These are phyloP conservation scores for Danaus melanippus DNA, from an alignment of 1,140 invertebrate genomes.

Conservation along the genomic window DNA sequence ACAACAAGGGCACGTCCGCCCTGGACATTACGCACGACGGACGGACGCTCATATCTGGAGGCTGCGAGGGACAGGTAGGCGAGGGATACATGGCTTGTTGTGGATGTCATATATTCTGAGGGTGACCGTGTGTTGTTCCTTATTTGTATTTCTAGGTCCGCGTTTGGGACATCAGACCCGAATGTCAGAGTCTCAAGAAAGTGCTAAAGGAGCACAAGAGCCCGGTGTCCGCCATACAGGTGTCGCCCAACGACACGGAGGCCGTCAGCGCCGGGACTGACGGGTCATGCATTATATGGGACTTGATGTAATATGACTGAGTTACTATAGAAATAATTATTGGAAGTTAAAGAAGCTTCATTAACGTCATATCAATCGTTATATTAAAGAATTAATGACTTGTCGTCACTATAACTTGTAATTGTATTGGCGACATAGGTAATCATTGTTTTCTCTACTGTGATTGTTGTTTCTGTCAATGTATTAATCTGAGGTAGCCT, in stretches of 20 bases:
- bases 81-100: no score
- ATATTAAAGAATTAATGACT: no score
- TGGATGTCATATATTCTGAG: no score
- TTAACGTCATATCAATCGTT: no score
- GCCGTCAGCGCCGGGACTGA: conserved; percentile 90
- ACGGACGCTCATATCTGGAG: conserved; percentile 85
- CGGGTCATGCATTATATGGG: conserved; percentile 94
- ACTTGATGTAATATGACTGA: conserved; percentile 76
- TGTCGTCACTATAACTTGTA: no score
- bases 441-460: no score
- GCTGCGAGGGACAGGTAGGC: conserved; percentile 91
- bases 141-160: conserved; percentile 72
- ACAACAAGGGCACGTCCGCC: conserved; percentile 88
- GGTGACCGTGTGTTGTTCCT: no score
- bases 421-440: no score
- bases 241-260: conserved; percentile 82
- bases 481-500: no score
- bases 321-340: conserved; percentile 3
- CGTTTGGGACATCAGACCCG: conserved; percentile 80
- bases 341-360: no score
- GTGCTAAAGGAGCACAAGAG: conserved; percentile 92
- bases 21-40: conserved; percentile 82
- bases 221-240: conserved; percentile 85
- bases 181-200: conserved; percentile 76
- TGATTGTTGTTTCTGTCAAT: no score